Percentiles rank a stretch among this genome's conserved stretches.
phyloP scores from a whole-genome alignment of 1,140 invertebrate species.

The Temnothorax longispinosus region DNA sequence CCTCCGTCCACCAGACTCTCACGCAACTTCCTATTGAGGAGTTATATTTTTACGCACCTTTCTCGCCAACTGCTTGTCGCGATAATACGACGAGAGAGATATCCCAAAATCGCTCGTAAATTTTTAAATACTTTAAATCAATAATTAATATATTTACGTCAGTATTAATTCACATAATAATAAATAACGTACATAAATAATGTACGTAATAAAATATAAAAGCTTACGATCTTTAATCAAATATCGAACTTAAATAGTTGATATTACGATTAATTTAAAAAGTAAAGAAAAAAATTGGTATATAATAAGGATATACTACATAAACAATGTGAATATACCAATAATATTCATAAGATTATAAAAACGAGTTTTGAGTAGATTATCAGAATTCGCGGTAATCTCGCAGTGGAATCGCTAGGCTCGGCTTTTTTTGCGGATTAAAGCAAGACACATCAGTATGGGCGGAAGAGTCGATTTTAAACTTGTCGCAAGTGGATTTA shows the following conservation, averaged over 20 bases:
- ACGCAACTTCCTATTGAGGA: constrained; percentile 52
- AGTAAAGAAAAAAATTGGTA: neutral
- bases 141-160: neutral
- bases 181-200: neutral
- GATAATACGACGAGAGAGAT: constrained; percentile 1
- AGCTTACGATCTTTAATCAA: neutral
- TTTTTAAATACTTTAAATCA: neutral
- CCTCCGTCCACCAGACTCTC: constrained; percentile 14
- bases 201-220: neutral
- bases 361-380: constrained; percentile 5
- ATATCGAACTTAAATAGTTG: neutral
- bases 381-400: constrained; percentile 16
- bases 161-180: neutral
- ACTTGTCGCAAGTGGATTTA: constrained; percentile 84
- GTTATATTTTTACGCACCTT: constrained; percentile 46
- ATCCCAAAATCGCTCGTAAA: neutral
- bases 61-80: constrained; percentile 45
- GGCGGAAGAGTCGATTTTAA: constrained; percentile 80
- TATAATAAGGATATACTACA: neutral
- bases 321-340: neutral
- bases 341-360: neutral
- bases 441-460: constrained; percentile 78
- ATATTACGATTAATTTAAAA: neutral
- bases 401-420: neutral
- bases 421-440: constrained; percentile 31